A percentile compares a stretch with the other conserved stretches of the same genome.
These are phyloP conservation scores for Festucalex cinctus DNA, from an alignment of 2,113 vertebrate species.

Conservation along the genomic window DNA sequence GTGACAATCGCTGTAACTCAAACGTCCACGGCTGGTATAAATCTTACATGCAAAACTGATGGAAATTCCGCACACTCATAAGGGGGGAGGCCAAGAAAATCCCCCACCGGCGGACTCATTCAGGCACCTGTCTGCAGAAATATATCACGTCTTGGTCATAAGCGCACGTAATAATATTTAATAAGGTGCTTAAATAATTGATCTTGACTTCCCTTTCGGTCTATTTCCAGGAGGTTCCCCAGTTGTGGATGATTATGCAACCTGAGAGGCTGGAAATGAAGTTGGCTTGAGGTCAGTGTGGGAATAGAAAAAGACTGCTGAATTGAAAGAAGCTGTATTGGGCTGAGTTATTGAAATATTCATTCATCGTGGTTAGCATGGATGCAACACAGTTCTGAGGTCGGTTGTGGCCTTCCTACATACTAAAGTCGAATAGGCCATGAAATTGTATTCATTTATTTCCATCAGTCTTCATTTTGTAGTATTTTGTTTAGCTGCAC, in stretches of 20 bases:
- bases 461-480: no score
- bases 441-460: no score
- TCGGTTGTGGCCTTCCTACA: no score
- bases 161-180: not conserved
- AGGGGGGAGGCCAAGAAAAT: not conserved
- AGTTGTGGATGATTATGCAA: not conserved
- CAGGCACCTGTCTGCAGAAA: conserved; percentile 7
- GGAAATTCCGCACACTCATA: not conserved
- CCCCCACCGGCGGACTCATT: not conserved
- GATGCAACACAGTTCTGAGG: no score
- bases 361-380: no score
- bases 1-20: not conserved
- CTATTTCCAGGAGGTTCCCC: not conserved
- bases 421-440: no score
- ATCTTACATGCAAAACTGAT: not conserved
- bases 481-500: no score
- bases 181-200: not conserved
- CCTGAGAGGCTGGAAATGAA: not conserved
- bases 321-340: not conserved
- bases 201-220: conserved; percentile 4
- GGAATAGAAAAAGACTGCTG: not conserved
- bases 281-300: not conserved
- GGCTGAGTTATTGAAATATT: no score
- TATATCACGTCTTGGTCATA: not conserved
- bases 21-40: not conserved